Evolutionary conservation across 2,113 vertebrate genomes (phyloP), one percentile per base, ranked within the genome.

Genomic region (Eublepharis macularius): DNA sequence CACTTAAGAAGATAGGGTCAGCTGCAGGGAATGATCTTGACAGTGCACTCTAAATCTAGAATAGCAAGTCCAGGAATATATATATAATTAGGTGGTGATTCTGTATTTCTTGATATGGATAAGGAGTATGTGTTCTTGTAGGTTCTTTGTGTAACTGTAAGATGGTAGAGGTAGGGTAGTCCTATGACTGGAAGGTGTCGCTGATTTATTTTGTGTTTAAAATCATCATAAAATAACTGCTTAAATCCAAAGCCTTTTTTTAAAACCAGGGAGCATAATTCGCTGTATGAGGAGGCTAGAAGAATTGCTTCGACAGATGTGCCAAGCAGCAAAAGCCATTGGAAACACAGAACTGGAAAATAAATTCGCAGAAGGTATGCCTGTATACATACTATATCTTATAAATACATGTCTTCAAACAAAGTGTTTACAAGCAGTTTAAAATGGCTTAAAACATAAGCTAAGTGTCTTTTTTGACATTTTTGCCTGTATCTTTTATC

Each of bases 321-420:
- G 98, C 88, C 98, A 98, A 83, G 98, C 99, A 39, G 98, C 99
- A 89, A 99, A 99, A 94, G 99, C 99, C 92, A 99, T 99, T 75
- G 99, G 99, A 87, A 99, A 99, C 95, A 99, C 98, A 0, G 99
- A 99, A 68, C 92, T 99, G 96, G 99, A 99, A 96, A 99, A 99
- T 88, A 99, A 99, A 91, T 99, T 99, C 92, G 97, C 98, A 80
- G 98, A 98, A 94, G 99, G 99, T 99, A 92, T 88, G 96, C 95
- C 84, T 85, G 47, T 74, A 63, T 63, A 63, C 54, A 57, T 17
- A 45, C 82, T 74, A 60, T 65, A 73, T 80, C 49, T 65, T 60
- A 73, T 86, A 80, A 73, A 74, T 80, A 73, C 24, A 36, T 43
- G 63, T 63, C 76, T 79, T 79, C 34, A 73, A 80, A 80, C 60